Evolutionary conservation across 2,797 vertebrate species (phyloP).

Genomic region (Lacerta viridis): DNA sequence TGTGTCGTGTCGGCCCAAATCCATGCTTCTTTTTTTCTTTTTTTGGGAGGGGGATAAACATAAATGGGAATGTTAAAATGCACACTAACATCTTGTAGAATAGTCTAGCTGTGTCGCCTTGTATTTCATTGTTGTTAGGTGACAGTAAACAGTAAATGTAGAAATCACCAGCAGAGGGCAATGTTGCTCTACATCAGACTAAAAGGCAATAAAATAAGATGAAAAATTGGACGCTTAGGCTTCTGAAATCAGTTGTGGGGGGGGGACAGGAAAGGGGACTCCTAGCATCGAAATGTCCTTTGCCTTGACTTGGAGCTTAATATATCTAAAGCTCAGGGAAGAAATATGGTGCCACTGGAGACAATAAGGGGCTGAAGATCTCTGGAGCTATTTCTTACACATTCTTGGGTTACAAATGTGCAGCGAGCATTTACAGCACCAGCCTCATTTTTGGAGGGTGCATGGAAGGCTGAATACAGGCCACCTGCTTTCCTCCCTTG

Average conservation of each 20-base stretch:
- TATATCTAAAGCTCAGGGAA: constrained; percentile 10
- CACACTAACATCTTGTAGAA: constrained; percentile 25
- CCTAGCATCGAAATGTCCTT: not conserved
- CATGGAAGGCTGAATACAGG: not conserved
- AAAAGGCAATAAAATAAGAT: fast-evolving
- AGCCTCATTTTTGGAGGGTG: not conserved
- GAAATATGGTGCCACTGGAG: not conserved
- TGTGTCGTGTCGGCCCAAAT: not conserved
- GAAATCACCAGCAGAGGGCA: constrained; percentile 77
- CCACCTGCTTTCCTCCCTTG: not conserved
- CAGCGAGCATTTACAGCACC: too few relatives aligned
- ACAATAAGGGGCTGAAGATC: not conserved
- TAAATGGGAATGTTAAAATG: not conserved
- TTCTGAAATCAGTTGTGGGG: fast-evolving
- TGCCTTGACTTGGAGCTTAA: not conserved
- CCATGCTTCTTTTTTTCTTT: too few relatives aligned
- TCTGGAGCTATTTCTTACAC: not conserved
- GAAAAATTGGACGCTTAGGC: not conserved
- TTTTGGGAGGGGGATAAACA: not conserved
- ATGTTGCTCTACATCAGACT: constrained; percentile 62
- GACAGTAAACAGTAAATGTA: constrained; percentile 18
- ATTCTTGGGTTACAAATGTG: not conserved
- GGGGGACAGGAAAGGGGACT: not conserved
- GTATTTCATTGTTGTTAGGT: not conserved
- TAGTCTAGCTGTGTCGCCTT: not conserved